A percentile compares a stretch with the other conserved stretches of the same genome.
phyloP scores from a whole-genome alignment of 2,113 vertebrate genomes.

The Redunca redunca region DNA sequence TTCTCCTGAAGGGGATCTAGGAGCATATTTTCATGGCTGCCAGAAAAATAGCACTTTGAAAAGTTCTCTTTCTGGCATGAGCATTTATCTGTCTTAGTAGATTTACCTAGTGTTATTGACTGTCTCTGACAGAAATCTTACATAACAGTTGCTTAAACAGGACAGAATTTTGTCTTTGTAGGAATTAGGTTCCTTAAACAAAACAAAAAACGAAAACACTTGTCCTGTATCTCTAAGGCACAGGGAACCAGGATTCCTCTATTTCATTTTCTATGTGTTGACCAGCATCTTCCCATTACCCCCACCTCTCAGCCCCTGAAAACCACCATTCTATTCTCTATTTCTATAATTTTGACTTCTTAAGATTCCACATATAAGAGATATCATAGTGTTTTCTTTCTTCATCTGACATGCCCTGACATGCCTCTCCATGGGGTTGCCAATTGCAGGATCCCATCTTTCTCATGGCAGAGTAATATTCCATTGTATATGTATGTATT shows the following conservation, averaged over 20 bases:
- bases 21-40: not conserved
- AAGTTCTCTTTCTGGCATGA: not conserved
- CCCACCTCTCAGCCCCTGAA: not conserved
- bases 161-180: not conserved
- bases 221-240: not conserved
- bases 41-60: not conserved
- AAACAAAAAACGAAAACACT: not conserved
- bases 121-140: not conserved
- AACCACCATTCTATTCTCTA: not conserved
- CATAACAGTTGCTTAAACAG: not conserved
- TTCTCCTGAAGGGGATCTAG: not conserved
- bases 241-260: not conserved
- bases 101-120: not conserved
- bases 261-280: not conserved
- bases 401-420: not conserved
- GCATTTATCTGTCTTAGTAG: not conserved
- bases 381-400: not conserved
- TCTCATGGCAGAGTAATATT: not conserved
- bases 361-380: not conserved
- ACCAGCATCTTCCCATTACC: not conserved
- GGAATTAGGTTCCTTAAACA: not conserved
- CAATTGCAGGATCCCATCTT: not conserved
- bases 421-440: not conserved
- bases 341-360: not conserved
- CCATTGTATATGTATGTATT: not conserved